Base-by-base conservation (phyloP, 2,888 invertebrate genomes). In the Cryptosula pallasiana region DNA sequence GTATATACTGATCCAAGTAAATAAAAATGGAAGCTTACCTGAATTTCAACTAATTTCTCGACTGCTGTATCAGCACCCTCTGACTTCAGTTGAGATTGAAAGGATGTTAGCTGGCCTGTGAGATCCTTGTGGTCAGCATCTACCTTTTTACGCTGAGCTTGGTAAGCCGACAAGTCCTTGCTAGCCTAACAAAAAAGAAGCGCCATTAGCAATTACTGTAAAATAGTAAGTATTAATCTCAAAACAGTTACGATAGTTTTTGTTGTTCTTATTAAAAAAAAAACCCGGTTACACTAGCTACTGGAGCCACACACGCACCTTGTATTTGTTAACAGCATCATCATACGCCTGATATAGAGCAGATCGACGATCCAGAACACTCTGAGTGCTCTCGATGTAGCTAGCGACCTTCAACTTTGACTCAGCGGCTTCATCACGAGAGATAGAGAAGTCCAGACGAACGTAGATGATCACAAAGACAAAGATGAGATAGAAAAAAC, bases 391-490 rank as follows among this genome's bases (percentile, higher is more conserved):
- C 78, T 89, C 89, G n/a, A 86, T 76, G 73, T 85, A 76, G 69
- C 86, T 83, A 32, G 85, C 82, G 34, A 86, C 83, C 55, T 86
- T 78, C 82, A 87, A 82, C 74, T 84, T 83, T 69, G 83, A 83
- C 76, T 87, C 89, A 35, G 87, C 87, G 1, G 83, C 86, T 75
- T 87, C 87, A 54, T 70, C 70, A 36, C 55, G 70, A 36, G 87
- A 86, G 79, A 98, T 95, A 73, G 96, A 93, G 87, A 99, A 97
- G 87, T 99, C 98, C 83, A 98, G 88, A 78, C 98, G 89, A 75
- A 96, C 93, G 87, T 95, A 95, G 79, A 97, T 87, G 83, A 99
- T 95, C 73, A 97, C 94, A 79, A 91, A 87, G 72, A 95, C 82
- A 87, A 99, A 99, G 76, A 99, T 87, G 55, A 92, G 86, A 84